Conservation (phyloP, 2,888 invertebrate genomes). For the Trichogramma evanescens region DNA sequence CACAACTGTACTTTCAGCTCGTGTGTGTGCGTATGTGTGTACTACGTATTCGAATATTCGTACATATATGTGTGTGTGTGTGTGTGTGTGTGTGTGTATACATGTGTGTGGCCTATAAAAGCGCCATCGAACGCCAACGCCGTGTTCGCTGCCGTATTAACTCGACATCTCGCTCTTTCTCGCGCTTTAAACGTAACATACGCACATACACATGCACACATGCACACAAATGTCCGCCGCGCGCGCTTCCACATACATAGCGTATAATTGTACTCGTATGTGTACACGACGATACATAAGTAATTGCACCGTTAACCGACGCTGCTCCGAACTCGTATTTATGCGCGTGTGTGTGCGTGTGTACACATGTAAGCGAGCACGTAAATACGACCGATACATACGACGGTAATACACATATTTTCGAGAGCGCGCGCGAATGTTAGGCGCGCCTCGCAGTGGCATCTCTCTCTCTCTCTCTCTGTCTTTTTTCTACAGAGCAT, state of each 20-base stretch:
- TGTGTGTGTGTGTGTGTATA: too few species aligned
- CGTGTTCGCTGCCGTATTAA: too few species aligned
- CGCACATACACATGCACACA: too few species aligned
- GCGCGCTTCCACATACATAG: not conserved
- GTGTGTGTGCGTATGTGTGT: too few species aligned
- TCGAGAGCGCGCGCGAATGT: not conserved
- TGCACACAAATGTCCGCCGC: too few species aligned
- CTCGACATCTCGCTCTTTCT: not conserved
- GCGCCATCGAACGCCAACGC: too few species aligned
- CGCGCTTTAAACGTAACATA: not conserved
- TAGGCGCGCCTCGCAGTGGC: not conserved
- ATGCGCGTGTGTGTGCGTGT: not conserved
- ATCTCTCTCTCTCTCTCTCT: too few species aligned
- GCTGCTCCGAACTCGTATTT: constrained; percentile 8
- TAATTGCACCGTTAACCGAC: constrained; percentile 27
- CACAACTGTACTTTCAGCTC: too few species aligned
- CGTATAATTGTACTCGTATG: not conserved
- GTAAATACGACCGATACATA: not conserved
- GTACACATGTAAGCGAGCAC: not conserved
- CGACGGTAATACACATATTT: constrained; percentile 3
- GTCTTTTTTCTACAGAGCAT: too few species aligned
- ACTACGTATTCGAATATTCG: too few species aligned
- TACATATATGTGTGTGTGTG: too few species aligned
- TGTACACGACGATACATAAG: constrained; percentile 23
- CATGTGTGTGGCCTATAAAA: too few species aligned